phyloP scores from a whole-genome alignment of 2,113 vertebrate genomes.

The Odontesthes bonariensis region DNA sequence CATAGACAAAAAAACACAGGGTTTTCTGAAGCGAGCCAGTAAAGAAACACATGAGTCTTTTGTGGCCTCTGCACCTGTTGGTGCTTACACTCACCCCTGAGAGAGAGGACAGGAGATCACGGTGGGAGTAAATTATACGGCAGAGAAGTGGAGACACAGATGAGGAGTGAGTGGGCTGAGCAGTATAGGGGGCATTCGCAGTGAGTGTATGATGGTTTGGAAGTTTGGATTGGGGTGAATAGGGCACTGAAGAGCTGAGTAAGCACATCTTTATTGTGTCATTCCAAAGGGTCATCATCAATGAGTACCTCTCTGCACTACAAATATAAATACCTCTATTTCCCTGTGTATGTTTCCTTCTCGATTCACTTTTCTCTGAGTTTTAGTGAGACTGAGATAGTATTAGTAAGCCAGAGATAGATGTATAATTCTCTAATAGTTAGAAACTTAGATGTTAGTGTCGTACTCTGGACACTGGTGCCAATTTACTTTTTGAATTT shows the following conservation, averaged over 20 bases:
- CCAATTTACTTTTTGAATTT: no score
- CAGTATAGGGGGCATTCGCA: conserved; percentile 5
- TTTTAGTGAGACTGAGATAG: neutral
- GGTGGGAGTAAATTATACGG: conserved; percentile 50
- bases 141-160: conserved; percentile 25
- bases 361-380: neutral
- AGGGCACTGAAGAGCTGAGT: conserved; percentile 50
- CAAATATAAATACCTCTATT: conserved; percentile 26
- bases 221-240: conserved; percentile 47
- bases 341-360: neutral
- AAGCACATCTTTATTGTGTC: conserved; percentile 52
- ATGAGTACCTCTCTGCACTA: conserved; percentile 50
- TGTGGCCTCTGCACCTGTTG: conserved; percentile 74
- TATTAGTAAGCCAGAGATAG: neutral
- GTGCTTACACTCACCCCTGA: conserved; percentile 64
- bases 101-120: conserved; percentile 26
- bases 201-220: conserved; percentile 27
- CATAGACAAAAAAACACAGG: conserved; percentile 32
- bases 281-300: conserved; percentile 53
- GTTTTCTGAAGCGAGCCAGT: conserved; percentile 38
- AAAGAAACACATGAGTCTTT: conserved; percentile 62
- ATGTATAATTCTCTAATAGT: no score
- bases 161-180: conserved; percentile 21
- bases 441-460: no score
- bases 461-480: no score